These are phyloP conservation scores for Puntigrus tetrazona DNA, from an alignment of 2,113 vertebrate genomes.

Conservation along the genomic window DNA sequence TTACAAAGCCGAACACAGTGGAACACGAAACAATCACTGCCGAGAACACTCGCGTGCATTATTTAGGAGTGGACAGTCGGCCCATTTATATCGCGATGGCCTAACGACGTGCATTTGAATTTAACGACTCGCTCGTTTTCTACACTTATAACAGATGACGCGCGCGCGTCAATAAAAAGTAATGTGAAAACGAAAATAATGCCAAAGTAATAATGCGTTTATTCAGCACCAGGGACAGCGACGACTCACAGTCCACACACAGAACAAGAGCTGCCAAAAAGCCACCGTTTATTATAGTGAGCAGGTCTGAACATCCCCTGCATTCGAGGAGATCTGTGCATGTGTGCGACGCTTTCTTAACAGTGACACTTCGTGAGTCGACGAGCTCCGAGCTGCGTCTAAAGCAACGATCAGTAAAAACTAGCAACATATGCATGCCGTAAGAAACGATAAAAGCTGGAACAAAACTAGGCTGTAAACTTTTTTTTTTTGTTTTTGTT, in stretches of 20 bases:
- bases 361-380: constrained; percentile 81
- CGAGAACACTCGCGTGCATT: background rate
- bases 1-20: constrained; percentile 21
- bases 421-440: constrained; percentile 81
- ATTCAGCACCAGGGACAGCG: constrained; percentile 73
- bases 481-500: constrained; percentile 55
- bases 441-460: constrained; percentile 62
- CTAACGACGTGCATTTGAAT: too few relatives aligned
- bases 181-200: too few relatives aligned
- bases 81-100: background rate
- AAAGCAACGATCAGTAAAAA: constrained; percentile 59
- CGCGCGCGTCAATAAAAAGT: too few relatives aligned
- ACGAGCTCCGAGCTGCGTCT: constrained; percentile 69
- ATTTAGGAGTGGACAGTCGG: background rate
- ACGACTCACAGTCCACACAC: constrained; percentile 68
- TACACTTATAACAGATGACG: too few relatives aligned
- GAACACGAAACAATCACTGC: constrained; percentile 12
- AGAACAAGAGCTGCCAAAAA: constrained; percentile 79
- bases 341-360: constrained; percentile 79
- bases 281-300: constrained; percentile 90
- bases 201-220: too few relatives aligned
- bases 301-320: constrained; percentile 80
- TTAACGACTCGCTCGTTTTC: too few relatives aligned
- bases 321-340: constrained; percentile 80
- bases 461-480: constrained; percentile 66